Conservation (phyloP, 2,113 vertebrate genomes). For the Plecotus auritus region DNA sequence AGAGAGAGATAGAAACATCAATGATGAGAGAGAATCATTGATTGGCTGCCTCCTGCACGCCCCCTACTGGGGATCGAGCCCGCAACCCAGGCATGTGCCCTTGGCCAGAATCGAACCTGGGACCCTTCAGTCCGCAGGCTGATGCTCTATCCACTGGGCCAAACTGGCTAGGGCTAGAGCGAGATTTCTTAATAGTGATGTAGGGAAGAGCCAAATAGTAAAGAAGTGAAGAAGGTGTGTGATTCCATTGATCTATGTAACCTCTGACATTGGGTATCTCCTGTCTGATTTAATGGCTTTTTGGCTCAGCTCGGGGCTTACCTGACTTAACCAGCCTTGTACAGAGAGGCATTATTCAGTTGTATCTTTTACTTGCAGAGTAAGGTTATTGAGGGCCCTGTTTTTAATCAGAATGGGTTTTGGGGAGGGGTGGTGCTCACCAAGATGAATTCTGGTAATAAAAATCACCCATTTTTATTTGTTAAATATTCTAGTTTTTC, state of each 20-base stretch:
- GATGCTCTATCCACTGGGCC: too few species aligned
- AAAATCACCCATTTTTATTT: slow-evolving; percentile 60
- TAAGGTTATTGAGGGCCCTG: background rate
- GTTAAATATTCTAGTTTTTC: slow-evolving; percentile 88
- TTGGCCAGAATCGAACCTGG: too few species aligned
- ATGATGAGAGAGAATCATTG: too few species aligned
- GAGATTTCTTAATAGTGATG: background rate
- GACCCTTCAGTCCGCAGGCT: too few species aligned
- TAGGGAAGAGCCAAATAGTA: background rate
- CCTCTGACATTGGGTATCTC: background rate
- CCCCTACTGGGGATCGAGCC: too few species aligned
- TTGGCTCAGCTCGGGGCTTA: background rate
- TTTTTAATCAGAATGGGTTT: background rate
- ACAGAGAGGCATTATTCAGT: background rate
- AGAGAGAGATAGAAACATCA: too few species aligned
- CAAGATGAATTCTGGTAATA: background rate
- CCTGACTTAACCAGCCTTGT: background rate
- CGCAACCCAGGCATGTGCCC: too few species aligned
- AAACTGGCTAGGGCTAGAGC: background rate
- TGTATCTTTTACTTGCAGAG: background rate
- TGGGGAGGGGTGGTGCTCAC: background rate
- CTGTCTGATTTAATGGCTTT: background rate
- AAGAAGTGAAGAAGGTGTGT: background rate
- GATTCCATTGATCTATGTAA: background rate
- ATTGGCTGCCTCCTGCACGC: too few species aligned